These are phyloP conservation scores for Clarias platycephalus DNA, from an alignment of 2,797 vertebrate genomes.

Conservation along the genomic window DNA sequence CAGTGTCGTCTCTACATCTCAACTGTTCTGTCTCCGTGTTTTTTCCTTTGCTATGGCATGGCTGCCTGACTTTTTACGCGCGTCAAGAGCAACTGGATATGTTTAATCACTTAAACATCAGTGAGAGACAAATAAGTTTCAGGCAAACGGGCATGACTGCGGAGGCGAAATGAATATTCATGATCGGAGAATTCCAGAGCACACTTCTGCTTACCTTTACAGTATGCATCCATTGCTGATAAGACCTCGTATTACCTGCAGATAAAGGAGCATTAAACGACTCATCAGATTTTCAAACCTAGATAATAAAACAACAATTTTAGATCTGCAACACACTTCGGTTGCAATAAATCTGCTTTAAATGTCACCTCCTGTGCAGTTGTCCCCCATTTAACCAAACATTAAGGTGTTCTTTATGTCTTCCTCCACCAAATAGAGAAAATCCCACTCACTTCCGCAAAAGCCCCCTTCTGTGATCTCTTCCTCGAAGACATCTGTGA, in stretches of 20 bases:
- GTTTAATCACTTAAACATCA: slow-evolving; percentile 44
- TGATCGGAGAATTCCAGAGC: slow-evolving; percentile 44
- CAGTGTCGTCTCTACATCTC: slow-evolving; percentile 72
- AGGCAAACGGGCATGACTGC: slow-evolving; percentile 26
- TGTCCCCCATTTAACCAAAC: neutral
- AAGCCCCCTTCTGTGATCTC: slow-evolving; percentile 95
- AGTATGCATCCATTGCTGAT: slow-evolving; percentile 89
- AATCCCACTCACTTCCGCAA: slow-evolving; percentile 84
- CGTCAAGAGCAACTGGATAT: slow-evolving; percentile 38
- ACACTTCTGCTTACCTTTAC: slow-evolving; percentile 84
- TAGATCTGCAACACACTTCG: neutral
- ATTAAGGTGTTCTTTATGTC: neutral
- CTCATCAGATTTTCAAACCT: neutral
- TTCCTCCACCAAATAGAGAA: slow-evolving; percentile 53
- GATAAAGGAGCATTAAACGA: slow-evolving; percentile 42
- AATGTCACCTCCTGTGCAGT: neutral
- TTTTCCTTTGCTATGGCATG: slow-evolving; percentile 19
- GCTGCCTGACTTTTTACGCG: slow-evolving; percentile 12
- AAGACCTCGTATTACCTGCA: slow-evolving; percentile 87
- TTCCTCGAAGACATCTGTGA: slow-evolving; percentile 94
- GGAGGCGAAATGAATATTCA: slow-evolving; percentile 43
- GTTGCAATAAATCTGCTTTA: neutral
- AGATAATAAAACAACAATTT: neutral
- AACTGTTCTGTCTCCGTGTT: slow-evolving; percentile 61
- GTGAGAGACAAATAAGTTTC: slow-evolving; percentile 41